Base-by-base conservation (phyloP, 2,113 vertebrate species). In the Hyperoodon ampullatus region DNA sequence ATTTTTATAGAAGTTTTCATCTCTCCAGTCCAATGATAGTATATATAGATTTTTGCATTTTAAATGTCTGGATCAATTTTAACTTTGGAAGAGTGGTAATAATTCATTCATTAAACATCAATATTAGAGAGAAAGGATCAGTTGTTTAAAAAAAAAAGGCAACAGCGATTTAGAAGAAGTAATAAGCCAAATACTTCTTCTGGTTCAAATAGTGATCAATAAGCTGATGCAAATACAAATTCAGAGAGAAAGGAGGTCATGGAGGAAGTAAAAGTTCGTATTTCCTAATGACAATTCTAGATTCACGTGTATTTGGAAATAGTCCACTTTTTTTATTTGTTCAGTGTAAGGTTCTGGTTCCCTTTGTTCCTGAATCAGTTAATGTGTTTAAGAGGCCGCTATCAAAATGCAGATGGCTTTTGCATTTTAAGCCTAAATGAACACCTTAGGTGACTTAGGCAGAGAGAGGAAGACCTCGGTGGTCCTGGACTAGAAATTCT, bases 51-150 rank as follows among this genome's bases (percentile, higher is more conserved):
- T 87, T 95, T 95, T 94, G 77, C 80, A 90, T 95, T 94, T 95
- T 80, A 93, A 90, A 83, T 92, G 72, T 93, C 96, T 87, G 30
- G 61, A 95, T 97, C 83, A 87, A 96, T 97, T 95, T 97, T 92
- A 96, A 90, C 81, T 96, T 95, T 94, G 58, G 55, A 80, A 93
- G 89, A 78, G 35, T 75, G 44, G n/a, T 84, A 90, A 88, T 97
- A 94, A 90, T 94, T 92, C 81, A 97, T 65, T 33, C 50, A 96
- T 84, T 95, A 75, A 93, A 94, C 35, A 71, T 96, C 81, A 81
- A 21, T 97, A 93, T 89, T 87, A 88, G 50, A 94, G 75, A 91
- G 44, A 92, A 53, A 87, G 60, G 39, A 24, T 94, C 42, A 60
- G 44, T 84, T 87, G n/a, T 95, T 95, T 61, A 7, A 71, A 71